Base-by-base conservation (phyloP, 1,140 invertebrate genomes). In the Calliopsis andreniformis region DNA sequence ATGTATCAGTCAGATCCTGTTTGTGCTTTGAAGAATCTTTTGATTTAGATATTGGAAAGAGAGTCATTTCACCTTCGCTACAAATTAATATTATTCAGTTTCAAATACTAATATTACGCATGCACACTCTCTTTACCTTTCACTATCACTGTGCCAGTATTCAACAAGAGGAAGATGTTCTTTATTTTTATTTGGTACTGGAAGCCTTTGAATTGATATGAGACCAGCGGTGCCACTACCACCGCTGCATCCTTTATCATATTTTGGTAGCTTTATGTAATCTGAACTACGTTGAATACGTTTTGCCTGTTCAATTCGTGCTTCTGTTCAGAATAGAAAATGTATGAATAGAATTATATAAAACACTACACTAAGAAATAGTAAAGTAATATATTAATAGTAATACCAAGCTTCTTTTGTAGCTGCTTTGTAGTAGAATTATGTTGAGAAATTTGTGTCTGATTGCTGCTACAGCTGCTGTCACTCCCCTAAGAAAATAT, bases 121-220 rank as follows among this genome's bases (percentile, higher is more conserved):
- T 39, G 47, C 5, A 47, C 45, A 30, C 28, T 56, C 3, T 23
- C 14, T 6, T 20, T 85, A 91, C 91, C 91, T 92, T 70, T 91
- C 91, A 56, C 86, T 90, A 35, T 91, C 91, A 56, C 90, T 90
- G 7, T 89, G 88, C 89, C 90, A 92, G 75, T 90, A 94, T 80
- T 94, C 93, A 6, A 94, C 94, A 20, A 95, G 86, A 23, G 94
- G 93, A 85, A 93, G 91, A 82, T 93, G 91, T 78, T 94, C 94
- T 80, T 93, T 93, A 23, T 86, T 92, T 66, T 91, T 93, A 35
- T 91, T 92, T 18, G 94, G 93, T 85, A 94, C 93, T 10, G 93
- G 92, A 79, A 94, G 87, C 86, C 94, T 92, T 83, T 94, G 92
- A 67, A 94, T 93, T 8, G 93, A 93, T 83, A 94, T 94, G 51